A percentile compares a stretch with the other conserved stretches of the same genome.
Conservation (phyloP, 2,113 vertebrate species). For the Coturnix japonica region DNA sequence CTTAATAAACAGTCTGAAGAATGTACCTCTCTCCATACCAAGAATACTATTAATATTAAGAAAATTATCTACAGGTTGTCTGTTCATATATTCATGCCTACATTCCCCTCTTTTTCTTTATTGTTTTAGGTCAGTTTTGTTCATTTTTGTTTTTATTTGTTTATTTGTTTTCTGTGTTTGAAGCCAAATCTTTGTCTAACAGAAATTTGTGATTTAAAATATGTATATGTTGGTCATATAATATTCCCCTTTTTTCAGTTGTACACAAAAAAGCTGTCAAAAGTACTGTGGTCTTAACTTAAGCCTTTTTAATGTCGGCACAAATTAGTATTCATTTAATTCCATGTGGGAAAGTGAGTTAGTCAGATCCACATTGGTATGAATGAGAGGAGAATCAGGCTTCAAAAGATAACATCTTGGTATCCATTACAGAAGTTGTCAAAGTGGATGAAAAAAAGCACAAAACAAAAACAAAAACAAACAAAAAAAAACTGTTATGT, state of each 20-base stretch:
- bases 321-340: not conserved
- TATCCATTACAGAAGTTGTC: not conserved
- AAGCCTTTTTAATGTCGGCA: not conserved
- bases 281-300: not conserved
- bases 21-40: not conserved
- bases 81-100: not conserved
- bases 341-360: not conserved
- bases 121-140: accelerated
- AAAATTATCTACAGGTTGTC: not conserved
- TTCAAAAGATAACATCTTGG: not conserved
- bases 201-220: not conserved
- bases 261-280: not conserved
- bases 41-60: not conserved
- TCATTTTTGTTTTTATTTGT: not conserved
- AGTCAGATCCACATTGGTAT: not conserved
- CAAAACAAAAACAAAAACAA: not conserved
- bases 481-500: not conserved
- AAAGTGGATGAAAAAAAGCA: not conserved
- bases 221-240: not conserved
- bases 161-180: not conserved
- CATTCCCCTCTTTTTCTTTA: not conserved
- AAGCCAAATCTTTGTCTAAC: not conserved
- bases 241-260: not conserved
- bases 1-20: not conserved
- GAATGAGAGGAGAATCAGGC: not conserved